phyloP scores from a whole-genome alignment of 2,888 invertebrate species.

The Neocrepidodera transversa region DNA sequence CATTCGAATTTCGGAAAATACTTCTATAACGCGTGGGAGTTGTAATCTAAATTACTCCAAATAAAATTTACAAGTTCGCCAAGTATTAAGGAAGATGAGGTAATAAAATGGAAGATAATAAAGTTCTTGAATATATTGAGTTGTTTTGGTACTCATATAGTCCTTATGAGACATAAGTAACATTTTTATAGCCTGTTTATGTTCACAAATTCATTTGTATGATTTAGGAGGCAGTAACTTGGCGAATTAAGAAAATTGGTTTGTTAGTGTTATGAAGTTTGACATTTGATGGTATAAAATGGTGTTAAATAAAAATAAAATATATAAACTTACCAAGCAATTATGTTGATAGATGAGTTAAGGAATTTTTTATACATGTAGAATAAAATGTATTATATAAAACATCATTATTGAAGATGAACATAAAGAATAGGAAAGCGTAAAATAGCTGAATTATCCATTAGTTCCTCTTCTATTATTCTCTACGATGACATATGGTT shows the following conservation, averaged over 20 bases:
- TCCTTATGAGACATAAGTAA: constrained; percentile 9
- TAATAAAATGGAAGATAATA: constrained; percentile 17
- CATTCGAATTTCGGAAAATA: neutral
- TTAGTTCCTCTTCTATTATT: constrained; percentile 22
- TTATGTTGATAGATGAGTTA: too few relatives aligned
- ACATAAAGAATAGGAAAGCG: constrained; percentile 4
- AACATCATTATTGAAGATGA: neutral
- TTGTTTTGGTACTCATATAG: constrained; percentile 15
- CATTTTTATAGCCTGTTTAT: constrained; percentile 19
- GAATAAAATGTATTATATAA: too few relatives aligned
- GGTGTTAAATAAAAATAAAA: too few relatives aligned
- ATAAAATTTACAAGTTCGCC: constrained; percentile 24
- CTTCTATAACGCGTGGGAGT: constrained; percentile 1
- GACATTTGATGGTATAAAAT: too few relatives aligned
- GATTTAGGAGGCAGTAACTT: constrained; percentile 15
- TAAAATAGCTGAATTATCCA: constrained; percentile 16
- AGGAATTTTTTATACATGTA: too few relatives aligned
- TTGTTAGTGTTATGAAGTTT: neutral
- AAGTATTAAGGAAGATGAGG: constrained; percentile 9
- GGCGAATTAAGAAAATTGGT: constrained; percentile 7
- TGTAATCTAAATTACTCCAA: constrained; percentile 16
- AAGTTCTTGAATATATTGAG: constrained; percentile 15
- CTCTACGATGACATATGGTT: neutral
- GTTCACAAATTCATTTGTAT: constrained; percentile 19
- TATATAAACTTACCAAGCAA: too few relatives aligned